phyloP scores from a whole-genome alignment of 2,113 vertebrate genomes.

The Corythoichthys haematopterus region DNA sequence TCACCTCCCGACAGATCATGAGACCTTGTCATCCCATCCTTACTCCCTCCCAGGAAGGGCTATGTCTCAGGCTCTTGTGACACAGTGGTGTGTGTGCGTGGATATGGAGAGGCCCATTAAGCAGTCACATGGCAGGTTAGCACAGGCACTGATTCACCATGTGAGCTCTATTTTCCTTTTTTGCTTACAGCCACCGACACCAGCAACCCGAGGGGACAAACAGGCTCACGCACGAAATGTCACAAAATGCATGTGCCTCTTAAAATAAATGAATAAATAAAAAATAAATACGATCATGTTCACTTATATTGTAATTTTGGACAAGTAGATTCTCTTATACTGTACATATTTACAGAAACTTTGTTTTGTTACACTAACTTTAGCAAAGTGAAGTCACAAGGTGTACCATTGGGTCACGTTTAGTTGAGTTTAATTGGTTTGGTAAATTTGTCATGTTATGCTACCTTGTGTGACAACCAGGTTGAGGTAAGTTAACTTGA shows the following conservation, averaged over 20 bases:
- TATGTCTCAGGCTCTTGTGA: slow-evolving; percentile 65
- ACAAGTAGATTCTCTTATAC: not conserved
- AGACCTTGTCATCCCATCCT: slow-evolving; percentile 42
- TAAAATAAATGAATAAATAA: not conserved
- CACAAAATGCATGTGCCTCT: slow-evolving; percentile 7
- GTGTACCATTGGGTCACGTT: not conserved
- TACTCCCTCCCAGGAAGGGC: slow-evolving; percentile 38
- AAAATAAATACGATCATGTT: not conserved
- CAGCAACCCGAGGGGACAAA: slow-evolving; percentile 27
- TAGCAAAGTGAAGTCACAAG: not conserved
- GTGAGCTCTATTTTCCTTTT: slow-evolving; percentile 72
- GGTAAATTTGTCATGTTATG: not conserved
- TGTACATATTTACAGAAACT: not conserved
- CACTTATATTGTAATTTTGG: not conserved
- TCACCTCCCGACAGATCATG: slow-evolving; percentile 56
- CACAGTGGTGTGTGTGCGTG: slow-evolving; percentile 48
- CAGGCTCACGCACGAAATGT: slow-evolving; percentile 31
- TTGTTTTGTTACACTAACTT: not conserved
- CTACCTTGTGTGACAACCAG: not conserved
- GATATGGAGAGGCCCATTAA: slow-evolving; percentile 62
- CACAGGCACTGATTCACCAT: slow-evolving; percentile 56
- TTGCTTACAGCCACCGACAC: slow-evolving; percentile 35
- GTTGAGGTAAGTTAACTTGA: not conserved
- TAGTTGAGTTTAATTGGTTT: not conserved
- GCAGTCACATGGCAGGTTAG: slow-evolving; percentile 74